Conservation (phyloP, 2,888 invertebrate genomes). For the Apamea sordens region DNA sequence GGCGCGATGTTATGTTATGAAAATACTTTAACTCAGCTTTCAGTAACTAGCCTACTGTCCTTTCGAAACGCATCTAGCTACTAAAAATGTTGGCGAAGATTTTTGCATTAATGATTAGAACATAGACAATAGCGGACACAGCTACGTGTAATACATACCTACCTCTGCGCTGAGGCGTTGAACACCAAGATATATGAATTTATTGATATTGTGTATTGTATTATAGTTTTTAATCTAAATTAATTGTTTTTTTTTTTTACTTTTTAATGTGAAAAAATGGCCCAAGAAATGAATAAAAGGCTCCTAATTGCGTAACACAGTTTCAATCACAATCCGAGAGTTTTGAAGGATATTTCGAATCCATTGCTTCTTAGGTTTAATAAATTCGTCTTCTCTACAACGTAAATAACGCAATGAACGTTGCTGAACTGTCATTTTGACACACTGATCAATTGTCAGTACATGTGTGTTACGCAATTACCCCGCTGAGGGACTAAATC, state of each 20-base stretch:
- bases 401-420: too few species aligned
- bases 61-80: slow-evolving; percentile 39
- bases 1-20: too few species aligned
- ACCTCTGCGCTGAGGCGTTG: slow-evolving; percentile 69
- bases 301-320: too few species aligned
- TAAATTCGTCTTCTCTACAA: too few species aligned
- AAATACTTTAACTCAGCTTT: slow-evolving; percentile 22
- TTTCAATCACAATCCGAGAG: too few species aligned
- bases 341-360: too few species aligned
- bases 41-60: slow-evolving; percentile 21
- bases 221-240: slow-evolving; percentile 48
- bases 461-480: too few species aligned
- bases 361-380: too few species aligned
- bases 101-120: slow-evolving; percentile 50
- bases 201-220: slow-evolving; percentile 58
- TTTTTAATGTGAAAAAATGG: slow-evolving; percentile 1
- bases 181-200: slow-evolving; percentile 71
- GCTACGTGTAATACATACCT: slow-evolving; percentile 61
- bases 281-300: not conserved
- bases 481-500: not conserved
- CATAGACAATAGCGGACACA: slow-evolving; percentile 55
- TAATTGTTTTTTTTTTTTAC: slow-evolving; percentile 33
- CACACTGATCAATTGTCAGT: too few species aligned
- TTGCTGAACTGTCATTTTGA: too few species aligned
- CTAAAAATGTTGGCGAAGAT: slow-evolving; percentile 18